These are phyloP conservation scores for Pocota personata DNA, from an alignment of 2,888 invertebrate species.

Conservation along the genomic window DNA sequence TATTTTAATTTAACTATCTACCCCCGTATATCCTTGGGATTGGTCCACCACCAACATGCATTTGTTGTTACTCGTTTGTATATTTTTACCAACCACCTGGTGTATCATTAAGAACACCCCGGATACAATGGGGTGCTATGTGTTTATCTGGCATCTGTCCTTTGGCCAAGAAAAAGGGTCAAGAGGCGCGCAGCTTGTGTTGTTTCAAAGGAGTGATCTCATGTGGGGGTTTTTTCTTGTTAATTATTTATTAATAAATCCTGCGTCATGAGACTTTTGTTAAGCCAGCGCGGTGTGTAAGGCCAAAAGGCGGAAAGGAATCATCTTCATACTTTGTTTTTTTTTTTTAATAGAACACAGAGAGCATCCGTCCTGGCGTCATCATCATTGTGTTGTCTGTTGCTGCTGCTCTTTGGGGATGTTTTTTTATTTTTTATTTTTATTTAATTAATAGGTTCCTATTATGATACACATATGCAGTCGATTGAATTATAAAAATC, in stretches of 20 bases:
- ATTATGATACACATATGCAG: constrained; percentile 8
- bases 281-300: constrained; percentile 7
- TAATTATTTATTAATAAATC: constrained; percentile 70
- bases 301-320: constrained; percentile 70
- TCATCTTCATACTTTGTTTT: constrained; percentile 3
- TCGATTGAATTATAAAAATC: constrained; percentile 58
- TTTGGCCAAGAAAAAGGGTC: constrained; percentile 72
- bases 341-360: constrained; percentile 46
- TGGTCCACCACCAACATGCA: constrained; percentile 33
- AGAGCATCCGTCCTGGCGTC: not conserved
- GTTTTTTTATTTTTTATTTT: not conserved
- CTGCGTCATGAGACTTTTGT: constrained; percentile 68
- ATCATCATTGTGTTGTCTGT: constrained; percentile 48
- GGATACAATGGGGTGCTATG: constrained; percentile 57
- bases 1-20: constrained; percentile 36
- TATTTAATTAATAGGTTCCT: constrained; percentile 23
- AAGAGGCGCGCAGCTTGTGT: constrained; percentile 66
- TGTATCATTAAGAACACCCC: constrained; percentile 65
- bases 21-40: constrained; percentile 13
- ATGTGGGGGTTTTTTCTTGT: not conserved
- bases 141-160: constrained; percentile 72
- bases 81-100: constrained; percentile 57
- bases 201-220: constrained; percentile 45
- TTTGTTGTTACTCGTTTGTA: not conserved
- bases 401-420: constrained; percentile 44